Percentiles rank a stretch among this genome's conserved stretches.
phyloP scores from a whole-genome alignment of 2,113 vertebrate genomes.

The Mirounga angustirostris region DNA sequence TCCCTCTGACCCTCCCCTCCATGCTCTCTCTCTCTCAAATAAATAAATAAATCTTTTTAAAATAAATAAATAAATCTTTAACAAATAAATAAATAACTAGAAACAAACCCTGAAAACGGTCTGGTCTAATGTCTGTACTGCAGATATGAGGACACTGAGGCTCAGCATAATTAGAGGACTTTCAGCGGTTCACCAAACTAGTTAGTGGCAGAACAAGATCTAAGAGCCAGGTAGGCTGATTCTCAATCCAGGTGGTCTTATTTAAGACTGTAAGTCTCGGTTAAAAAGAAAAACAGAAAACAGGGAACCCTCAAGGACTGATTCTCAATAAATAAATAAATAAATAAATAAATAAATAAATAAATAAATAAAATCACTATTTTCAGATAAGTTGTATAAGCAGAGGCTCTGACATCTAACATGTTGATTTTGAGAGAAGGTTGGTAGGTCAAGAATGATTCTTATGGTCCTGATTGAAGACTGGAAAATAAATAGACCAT shows the following conservation, averaged over 20 bases:
- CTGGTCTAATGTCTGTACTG: background rate
- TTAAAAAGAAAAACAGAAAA: background rate
- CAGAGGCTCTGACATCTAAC: background rate
- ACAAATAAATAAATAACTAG: background rate
- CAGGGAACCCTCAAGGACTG: background rate
- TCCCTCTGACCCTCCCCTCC: background rate
- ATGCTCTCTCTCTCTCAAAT: background rate
- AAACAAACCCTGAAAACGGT: background rate
- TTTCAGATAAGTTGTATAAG: background rate
- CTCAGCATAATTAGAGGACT: background rate
- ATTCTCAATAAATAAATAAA: background rate
- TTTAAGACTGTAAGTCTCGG: background rate
- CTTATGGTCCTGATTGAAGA: background rate
- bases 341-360: too few relatives aligned
- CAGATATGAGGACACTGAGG: background rate
- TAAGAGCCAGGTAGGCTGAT: too few relatives aligned
- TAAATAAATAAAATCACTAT: background rate
- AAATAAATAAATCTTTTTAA: background rate
- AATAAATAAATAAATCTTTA: background rate
- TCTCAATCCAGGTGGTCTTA: background rate
- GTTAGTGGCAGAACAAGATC: background rate
- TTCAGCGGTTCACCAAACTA: background rate
- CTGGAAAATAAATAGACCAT: background rate
- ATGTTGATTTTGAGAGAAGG: background rate
- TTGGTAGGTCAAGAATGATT: background rate